A percentile compares a stretch with the other conserved stretches of the same genome.
Conservation (phyloP, 1,140 invertebrate genomes). For the Stenopsyche tienmushanensis region DNA sequence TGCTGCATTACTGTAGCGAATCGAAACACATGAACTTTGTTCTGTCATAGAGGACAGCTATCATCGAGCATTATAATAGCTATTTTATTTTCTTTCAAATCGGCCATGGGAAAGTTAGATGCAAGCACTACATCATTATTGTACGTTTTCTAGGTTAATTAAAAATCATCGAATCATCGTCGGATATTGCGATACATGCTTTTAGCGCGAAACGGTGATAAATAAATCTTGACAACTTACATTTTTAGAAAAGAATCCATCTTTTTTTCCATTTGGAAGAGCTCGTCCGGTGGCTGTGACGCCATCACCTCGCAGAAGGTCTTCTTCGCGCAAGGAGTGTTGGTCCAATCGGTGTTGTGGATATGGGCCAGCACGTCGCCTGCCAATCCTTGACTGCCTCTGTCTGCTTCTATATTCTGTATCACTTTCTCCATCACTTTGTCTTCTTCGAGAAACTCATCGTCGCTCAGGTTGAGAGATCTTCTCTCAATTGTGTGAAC, state of each 20-base stretch:
- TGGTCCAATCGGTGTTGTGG: conserved; percentile 63
- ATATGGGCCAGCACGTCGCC: conserved; percentile 49
- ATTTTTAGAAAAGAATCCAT: conserved; percentile 67
- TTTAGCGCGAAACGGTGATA: too few species aligned
- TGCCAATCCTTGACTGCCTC: conserved; percentile 59
- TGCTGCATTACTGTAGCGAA: too few species aligned
- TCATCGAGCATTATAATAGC: too few species aligned
- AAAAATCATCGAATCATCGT: too few species aligned
- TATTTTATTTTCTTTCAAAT: too few species aligned
- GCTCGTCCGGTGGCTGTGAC: conserved; percentile 62
- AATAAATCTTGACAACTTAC: too few species aligned
- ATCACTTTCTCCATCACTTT: conserved; percentile 47
- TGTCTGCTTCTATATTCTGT: conserved; percentile 51
- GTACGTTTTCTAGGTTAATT: too few species aligned
- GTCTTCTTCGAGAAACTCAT: conserved; percentile 43
- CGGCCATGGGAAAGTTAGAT: too few species aligned
- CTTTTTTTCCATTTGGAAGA: conserved; percentile 74
- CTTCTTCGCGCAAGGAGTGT: conserved; percentile 72
- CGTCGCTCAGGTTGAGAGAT: conserved; percentile 27
- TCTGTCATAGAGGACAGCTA: too few species aligned
- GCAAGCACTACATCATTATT: too few species aligned
- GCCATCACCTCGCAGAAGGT: conserved; percentile 75
- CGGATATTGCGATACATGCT: too few species aligned
- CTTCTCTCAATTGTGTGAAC: conserved; percentile 40
- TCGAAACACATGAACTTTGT: too few species aligned